phyloP scores from a whole-genome alignment of 2,113 vertebrate species.

The Vidua chalybeata region DNA sequence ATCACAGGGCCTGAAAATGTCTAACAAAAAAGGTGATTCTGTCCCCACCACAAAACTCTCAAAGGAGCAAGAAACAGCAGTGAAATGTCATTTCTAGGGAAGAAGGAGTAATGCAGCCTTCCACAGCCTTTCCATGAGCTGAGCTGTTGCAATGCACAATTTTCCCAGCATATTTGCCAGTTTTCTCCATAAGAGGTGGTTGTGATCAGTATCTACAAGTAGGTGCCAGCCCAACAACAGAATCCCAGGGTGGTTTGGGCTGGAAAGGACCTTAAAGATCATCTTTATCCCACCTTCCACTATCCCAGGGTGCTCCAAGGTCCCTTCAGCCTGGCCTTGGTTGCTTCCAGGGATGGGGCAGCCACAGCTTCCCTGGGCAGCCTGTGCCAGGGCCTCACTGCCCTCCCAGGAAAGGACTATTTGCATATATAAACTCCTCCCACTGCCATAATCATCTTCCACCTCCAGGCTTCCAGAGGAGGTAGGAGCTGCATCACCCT shows the following conservation, averaged over 20 bases:
- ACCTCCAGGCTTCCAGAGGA: rapidly evolving
- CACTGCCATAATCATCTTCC: neutral
- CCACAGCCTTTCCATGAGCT: neutral
- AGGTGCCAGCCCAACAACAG: neutral
- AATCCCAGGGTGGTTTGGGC: neutral
- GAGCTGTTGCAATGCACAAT: neutral
- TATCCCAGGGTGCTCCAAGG: neutral
- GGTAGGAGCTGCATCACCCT: neutral
- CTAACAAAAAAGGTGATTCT: neutral
- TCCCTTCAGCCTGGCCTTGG: rapidly evolving
- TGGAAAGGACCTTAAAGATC: neutral
- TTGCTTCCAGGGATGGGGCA: neutral
- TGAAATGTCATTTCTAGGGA: neutral
- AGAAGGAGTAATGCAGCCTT: neutral
- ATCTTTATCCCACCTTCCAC: neutral
- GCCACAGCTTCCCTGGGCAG: neutral
- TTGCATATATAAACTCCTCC: neutral
- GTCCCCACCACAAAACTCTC: neutral
- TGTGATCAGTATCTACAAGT: neutral
- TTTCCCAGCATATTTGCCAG: neutral
- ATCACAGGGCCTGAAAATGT: neutral
- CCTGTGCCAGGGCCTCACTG: neutral
- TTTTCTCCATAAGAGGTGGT: rapidly evolving
- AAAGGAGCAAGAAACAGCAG: neutral
- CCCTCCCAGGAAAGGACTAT: neutral